Percentiles rank a stretch among this genome's conserved stretches.
Evolutionary conservation across 2,113 vertebrate species (phyloP).

Genomic region (Terrapene triunguis): DNA sequence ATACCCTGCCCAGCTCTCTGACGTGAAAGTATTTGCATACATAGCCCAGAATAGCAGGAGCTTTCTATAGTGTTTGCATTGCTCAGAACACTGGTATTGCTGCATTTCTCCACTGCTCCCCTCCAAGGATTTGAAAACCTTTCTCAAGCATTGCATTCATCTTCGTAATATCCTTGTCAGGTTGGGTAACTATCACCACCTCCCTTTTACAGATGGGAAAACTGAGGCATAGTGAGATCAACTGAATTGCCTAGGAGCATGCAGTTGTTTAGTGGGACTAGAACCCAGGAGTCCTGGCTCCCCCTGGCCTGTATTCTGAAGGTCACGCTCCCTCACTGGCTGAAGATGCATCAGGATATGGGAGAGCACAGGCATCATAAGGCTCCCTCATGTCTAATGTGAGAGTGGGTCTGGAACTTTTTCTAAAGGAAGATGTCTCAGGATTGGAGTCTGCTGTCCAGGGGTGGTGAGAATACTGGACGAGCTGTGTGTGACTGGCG

Average conservation of each 20-base stretch:
- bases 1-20: not conserved
- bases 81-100: not conserved
- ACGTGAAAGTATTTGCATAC: not conserved
- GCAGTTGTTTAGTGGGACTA: not conserved
- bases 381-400: too few relatives aligned
- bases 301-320: rapidly evolving
- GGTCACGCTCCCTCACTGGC: too few relatives aligned
- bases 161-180: not conserved
- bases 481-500: too few relatives aligned
- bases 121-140: not conserved
- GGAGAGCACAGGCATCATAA: too few relatives aligned
- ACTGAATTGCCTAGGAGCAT: not conserved
- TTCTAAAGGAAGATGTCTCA: not conserved
- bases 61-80: not conserved
- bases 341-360: not conserved
- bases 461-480: not conserved
- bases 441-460: not conserved
- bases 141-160: not conserved
- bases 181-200: not conserved
- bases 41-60: not conserved
- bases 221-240: not conserved
- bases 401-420: not conserved
- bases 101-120: not conserved
- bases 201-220: not conserved
- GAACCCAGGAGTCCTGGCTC: not conserved